phyloP scores from a whole-genome alignment of 1,140 invertebrate genomes.

The Ostrea denselamellosa region DNA sequence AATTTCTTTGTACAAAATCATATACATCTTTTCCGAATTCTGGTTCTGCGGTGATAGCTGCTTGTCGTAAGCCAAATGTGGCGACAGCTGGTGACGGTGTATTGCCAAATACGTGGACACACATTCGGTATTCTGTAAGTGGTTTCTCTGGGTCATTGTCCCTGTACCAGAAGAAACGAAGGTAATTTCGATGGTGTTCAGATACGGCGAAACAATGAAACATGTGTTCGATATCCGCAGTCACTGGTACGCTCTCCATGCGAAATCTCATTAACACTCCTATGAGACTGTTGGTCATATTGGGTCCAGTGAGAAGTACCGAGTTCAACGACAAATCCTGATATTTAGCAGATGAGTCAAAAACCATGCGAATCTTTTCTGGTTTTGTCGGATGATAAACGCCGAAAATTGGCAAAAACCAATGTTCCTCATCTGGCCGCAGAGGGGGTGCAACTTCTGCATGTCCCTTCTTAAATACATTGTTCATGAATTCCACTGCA shows the following conservation, averaged over 20 bases:
- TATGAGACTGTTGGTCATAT: constrained; percentile 50
- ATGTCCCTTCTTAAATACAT: constrained; percentile 45
- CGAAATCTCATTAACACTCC: constrained; percentile 55
- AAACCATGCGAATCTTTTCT: too few relatives aligned
- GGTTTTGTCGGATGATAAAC: too few relatives aligned
- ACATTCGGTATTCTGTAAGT: neutral
- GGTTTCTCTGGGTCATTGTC: neutral
- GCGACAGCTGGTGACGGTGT: constrained; percentile 7
- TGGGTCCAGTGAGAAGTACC: too few relatives aligned
- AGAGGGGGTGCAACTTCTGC: neutral
- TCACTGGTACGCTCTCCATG: neutral
- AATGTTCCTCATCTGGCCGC: too few relatives aligned
- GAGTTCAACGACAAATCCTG: too few relatives aligned
- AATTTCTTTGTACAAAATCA: constrained; percentile 11
- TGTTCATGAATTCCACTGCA: constrained; percentile 55
- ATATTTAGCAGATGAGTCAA: too few relatives aligned
- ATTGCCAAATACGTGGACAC: neutral
- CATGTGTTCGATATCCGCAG: neutral
- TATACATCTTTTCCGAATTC: neutral
- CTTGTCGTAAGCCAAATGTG: neutral
- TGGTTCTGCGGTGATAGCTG: too few relatives aligned
- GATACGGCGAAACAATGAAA: neutral
- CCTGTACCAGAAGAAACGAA: neutral
- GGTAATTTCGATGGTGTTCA: neutral
- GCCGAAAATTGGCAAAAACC: too few relatives aligned